Percentiles rank a stretch among this genome's conserved stretches.
These are phyloP conservation scores for Alligator mississippiensis DNA, from an alignment of 2,113 vertebrate genomes.

Conservation along the genomic window DNA sequence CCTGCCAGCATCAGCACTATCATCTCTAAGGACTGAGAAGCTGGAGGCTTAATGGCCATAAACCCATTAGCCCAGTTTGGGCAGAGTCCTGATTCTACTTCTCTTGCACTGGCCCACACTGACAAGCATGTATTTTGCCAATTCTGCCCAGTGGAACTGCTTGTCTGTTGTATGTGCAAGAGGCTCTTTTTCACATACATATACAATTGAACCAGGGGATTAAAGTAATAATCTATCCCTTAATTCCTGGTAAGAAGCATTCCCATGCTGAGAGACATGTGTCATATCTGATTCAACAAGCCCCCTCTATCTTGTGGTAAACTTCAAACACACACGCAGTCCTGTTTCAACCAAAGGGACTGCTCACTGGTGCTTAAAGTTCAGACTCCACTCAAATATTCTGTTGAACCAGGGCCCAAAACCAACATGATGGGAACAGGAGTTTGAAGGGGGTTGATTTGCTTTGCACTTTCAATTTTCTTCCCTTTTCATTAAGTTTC, in stretches of 20 bases:
- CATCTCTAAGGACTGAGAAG: not conserved
- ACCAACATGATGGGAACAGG: not conserved
- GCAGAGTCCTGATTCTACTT: not conserved
- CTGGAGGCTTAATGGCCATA: not conserved
- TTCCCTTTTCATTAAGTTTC: not conserved
- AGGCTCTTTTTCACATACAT: constrained; percentile 37
- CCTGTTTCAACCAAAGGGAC: constrained; percentile 16
- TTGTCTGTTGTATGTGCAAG: constrained; percentile 25
- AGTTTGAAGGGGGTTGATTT: not conserved
- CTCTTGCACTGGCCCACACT: not conserved
- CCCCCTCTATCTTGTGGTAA: constrained; percentile 25
- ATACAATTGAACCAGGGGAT: not conserved
- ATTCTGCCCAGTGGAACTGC: not conserved
- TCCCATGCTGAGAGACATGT: not conserved
- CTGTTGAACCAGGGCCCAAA: not conserved
- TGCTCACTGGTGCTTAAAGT: not conserved
- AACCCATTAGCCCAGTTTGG: not conserved
- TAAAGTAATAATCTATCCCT: constrained; percentile 2
- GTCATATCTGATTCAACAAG: constrained; percentile 53
- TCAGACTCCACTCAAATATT: not conserved
- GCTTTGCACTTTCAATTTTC: constrained; percentile 13
- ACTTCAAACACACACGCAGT: not conserved
- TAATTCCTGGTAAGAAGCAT: not conserved
- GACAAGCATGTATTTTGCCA: not conserved
- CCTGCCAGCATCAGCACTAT: not conserved